Evolutionary conservation across 2,113 vertebrate species (phyloP).

Genomic region (Myotis yumanensis): DNA sequence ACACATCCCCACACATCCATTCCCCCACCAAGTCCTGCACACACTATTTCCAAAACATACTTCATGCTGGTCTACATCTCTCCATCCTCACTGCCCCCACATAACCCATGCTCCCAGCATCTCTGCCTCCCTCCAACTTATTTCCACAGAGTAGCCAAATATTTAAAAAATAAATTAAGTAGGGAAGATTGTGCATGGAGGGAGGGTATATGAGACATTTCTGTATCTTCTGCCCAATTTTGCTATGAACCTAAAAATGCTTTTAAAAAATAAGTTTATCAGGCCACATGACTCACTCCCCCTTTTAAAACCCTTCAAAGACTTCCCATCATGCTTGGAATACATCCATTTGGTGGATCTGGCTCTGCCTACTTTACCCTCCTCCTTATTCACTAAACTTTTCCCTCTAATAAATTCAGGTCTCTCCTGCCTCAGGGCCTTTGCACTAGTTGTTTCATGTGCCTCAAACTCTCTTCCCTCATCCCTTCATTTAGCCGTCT

Average conservation of each 20-base stretch:
- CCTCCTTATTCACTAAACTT: neutral
- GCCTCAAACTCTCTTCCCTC: neutral
- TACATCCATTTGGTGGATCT: neutral
- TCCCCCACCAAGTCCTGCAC: neutral
- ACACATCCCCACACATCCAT: neutral
- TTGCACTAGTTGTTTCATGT: neutral
- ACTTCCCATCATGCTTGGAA: neutral
- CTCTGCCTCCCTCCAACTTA: neutral
- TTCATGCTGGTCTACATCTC: neutral
- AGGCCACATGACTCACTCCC: neutral
- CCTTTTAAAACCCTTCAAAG: neutral
- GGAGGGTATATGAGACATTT: neutral
- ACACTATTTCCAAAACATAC: neutral
- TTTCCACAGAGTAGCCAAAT: neutral
- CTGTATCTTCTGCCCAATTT: neutral
- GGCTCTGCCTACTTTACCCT: neutral
- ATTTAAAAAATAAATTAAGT: neutral
- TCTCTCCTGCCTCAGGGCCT: neutral
- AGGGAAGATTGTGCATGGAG: neutral
- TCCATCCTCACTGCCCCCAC: neutral
- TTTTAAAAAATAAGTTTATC: neutral
- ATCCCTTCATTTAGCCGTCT: neutral
- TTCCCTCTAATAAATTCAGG: neutral
- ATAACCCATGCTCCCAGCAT: neutral
- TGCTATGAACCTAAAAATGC: neutral